Evolutionary conservation across 2,113 vertebrate genomes (phyloP).

Genomic region (Numenius arquata): DNA sequence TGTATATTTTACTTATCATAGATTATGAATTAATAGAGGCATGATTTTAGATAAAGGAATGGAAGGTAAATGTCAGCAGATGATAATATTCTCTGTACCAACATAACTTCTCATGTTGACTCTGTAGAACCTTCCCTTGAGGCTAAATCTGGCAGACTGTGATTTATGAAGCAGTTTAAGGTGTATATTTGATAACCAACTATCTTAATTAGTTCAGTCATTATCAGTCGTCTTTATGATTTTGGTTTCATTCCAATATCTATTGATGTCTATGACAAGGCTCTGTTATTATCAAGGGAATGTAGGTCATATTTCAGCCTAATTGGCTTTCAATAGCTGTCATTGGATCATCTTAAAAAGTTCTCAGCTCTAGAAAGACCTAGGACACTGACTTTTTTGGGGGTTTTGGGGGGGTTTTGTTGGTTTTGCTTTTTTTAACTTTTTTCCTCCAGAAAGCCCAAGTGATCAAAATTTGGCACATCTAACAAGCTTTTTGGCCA

Average conservation of each 20-base stretch:
- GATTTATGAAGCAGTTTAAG: constrained; percentile 41
- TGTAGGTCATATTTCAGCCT: not conserved
- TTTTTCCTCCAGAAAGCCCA: not conserved
- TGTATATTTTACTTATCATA: constrained; percentile 55
- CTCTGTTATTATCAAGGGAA: not conserved
- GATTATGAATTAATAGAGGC: constrained; percentile 58
- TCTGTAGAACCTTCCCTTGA: constrained; percentile 8
- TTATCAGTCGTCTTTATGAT: constrained; percentile 33
- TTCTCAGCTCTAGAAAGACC: not conserved
- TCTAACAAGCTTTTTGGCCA: not conserved
- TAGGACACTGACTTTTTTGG: not conserved
- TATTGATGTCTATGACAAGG: not conserved
- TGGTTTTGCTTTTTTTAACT: too few relatives aligned
- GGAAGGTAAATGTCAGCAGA: constrained; percentile 66
- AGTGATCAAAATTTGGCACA: not conserved
- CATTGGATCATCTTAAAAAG: not conserved
- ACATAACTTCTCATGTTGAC: constrained; percentile 29
- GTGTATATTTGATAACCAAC: constrained; percentile 37
- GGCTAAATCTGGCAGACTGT: constrained; percentile 27
- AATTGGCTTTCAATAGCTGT: not conserved
- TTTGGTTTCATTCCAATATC: constrained; percentile 17
- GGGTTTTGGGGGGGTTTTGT: too few relatives aligned
- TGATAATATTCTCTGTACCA: constrained; percentile 52
- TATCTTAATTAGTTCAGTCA: constrained; percentile 32
- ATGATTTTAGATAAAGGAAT: constrained; percentile 24